Conservation (phyloP, 2,797 vertebrate species). For the Pithecia hirsuta region DNA sequence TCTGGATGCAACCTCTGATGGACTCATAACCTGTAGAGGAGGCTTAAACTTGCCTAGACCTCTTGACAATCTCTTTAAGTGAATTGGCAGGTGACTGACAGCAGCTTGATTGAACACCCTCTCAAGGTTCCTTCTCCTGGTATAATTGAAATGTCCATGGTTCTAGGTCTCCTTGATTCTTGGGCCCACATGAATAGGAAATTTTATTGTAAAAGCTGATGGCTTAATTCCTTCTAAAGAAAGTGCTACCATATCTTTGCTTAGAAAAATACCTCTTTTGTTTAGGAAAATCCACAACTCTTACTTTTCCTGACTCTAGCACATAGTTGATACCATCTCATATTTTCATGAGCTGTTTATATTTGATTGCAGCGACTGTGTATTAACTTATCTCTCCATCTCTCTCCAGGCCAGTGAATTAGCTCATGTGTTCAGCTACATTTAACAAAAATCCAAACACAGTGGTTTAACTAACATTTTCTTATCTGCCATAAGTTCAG, state of each 20-base stretch:
- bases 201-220: background rate
- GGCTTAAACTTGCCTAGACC: background rate
- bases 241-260: background rate
- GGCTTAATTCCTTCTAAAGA: background rate
- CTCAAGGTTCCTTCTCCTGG: background rate
- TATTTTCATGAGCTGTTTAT: constrained; percentile 14
- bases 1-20: background rate
- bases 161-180: background rate
- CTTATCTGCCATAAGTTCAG: background rate
- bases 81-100: background rate
- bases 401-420: background rate
- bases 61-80: background rate
- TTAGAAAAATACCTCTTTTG: constrained; percentile 19
- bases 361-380: background rate
- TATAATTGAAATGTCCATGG: background rate
- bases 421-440: background rate
- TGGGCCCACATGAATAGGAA: background rate
- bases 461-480: background rate
- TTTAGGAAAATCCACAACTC: background rate
- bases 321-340: background rate
- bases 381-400: background rate
- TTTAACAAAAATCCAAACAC: constrained; percentile 17
- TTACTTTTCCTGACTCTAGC: background rate
- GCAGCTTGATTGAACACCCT: background rate
- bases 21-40: background rate